Evolutionary conservation across 2,113 vertebrate genomes (phyloP).

Genomic region (Odocoileus virginianus): DNA sequence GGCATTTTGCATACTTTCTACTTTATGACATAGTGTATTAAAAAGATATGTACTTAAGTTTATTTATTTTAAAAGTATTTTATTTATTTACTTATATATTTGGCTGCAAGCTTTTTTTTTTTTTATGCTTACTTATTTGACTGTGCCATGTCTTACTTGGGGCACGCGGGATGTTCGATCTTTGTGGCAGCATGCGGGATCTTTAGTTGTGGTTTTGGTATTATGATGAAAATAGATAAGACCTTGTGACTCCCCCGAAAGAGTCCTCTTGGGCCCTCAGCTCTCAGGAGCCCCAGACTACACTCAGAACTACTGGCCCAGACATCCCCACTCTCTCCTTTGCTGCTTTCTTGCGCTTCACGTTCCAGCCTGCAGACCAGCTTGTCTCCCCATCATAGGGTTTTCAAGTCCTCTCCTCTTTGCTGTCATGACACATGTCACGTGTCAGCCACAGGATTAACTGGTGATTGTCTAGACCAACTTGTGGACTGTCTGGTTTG

Average conservation of each 20-base stretch:
- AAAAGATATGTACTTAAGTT: not conserved
- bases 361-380: not conserved
- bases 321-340: not conserved
- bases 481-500: not conserved
- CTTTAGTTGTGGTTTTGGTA: not conserved
- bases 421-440: accelerated
- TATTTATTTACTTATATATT: not conserved
- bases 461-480: not conserved
- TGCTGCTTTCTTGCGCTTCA: not conserved
- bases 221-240: not conserved
- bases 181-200: not conserved
- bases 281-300: not conserved
- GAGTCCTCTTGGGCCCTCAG: not conserved
- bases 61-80: not conserved
- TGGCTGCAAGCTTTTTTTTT: not conserved
- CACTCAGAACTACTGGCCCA: not conserved
- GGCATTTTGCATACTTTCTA: no score
- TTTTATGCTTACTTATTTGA: not conserved
- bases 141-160: not conserved
- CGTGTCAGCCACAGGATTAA: not conserved
- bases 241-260: accelerated
- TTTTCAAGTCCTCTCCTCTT: not conserved
- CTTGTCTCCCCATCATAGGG: accelerated
- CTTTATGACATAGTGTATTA: not conserved
- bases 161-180: not conserved